Evolutionary conservation across 2,113 vertebrate genomes (phyloP).

Genomic region (Formicarius rufipectus): DNA sequence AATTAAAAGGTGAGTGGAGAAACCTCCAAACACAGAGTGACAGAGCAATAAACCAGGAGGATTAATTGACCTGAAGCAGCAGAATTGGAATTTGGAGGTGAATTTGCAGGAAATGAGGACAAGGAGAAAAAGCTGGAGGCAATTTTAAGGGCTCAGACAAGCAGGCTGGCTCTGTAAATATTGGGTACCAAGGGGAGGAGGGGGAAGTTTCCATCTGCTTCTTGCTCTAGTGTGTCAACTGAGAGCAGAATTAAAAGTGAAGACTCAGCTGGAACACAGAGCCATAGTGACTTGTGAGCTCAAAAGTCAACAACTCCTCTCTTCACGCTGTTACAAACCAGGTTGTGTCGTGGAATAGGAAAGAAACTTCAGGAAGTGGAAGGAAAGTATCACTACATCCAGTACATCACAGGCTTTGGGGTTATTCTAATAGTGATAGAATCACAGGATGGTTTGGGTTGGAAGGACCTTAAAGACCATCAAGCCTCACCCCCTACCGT

Average conservation of each 20-base stretch:
- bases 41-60: background rate
- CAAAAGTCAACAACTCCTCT: background rate
- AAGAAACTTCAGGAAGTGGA: background rate
- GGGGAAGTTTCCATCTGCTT: background rate
- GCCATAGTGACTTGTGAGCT: background rate
- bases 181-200: background rate
- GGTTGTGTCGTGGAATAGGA: rapidly evolving
- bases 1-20: background rate
- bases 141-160: background rate
- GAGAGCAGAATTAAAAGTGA: background rate
- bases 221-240: background rate
- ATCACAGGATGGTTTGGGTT: background rate
- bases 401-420: background rate
- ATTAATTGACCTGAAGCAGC: background rate
- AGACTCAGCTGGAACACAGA: background rate
- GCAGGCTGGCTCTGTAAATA: background rate
- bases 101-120: background rate
- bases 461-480: rapidly evolving
- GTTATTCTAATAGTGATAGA: background rate
- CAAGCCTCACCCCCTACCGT: rapidly evolving
- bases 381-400: background rate
- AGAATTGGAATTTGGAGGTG: background rate
- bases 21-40: background rate
- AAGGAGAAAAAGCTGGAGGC: background rate
- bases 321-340: rapidly evolving